Base-by-base conservation (phyloP, 1,140 invertebrate species). In the Drosophila subpulchrella region DNA sequence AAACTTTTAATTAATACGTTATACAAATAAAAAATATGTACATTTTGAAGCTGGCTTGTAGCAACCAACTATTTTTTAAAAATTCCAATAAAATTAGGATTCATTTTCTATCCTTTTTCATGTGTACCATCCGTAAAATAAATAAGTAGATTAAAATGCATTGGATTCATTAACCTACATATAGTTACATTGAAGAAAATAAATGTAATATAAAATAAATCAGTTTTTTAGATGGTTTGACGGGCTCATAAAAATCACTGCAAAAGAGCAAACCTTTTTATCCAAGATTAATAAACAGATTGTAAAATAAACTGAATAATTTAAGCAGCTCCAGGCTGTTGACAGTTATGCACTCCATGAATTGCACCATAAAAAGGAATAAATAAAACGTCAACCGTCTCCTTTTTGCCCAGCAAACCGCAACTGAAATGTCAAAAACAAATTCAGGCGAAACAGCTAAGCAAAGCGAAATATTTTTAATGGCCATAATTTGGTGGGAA, bases 401-500 rank as follows among this genome's bases (percentile, higher is more conserved):
- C 6, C 58, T 60, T 70, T 67, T 65, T 71, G 53, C 27, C 32
- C 11, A 38, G 58, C 17, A 48, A 73, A 62, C 71, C 76, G 36
- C 81, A 77, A 27, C 54, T 56, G 8, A 77, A 76, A 58, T 80
- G 71, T 67, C 66, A 63, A 70, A 72, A 66, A 57, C 62, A 83
- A 79, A 58, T 63, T 42, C 44, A 54, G 41, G 73, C 36, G 50
- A 75, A 78, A 78, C 73, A 60, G 65, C 47, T 46, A 59, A 68
- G 75, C 67, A 39, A 50, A 47, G 50, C 66, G 65, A 77, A 84
- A 82, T 78, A 67, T 68, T 78, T 68, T 70, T 71, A 78, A 86
- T 82, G 82, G 78, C 75, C 82, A 79, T 82, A 82, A 82, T 76
- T 75, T 75, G 42, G 56, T 50, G 41, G 34, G 20, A 76, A 44